These are phyloP conservation scores for Callimorpha dominula DNA, from an alignment of 2,888 invertebrate species.

Conservation along the genomic window DNA sequence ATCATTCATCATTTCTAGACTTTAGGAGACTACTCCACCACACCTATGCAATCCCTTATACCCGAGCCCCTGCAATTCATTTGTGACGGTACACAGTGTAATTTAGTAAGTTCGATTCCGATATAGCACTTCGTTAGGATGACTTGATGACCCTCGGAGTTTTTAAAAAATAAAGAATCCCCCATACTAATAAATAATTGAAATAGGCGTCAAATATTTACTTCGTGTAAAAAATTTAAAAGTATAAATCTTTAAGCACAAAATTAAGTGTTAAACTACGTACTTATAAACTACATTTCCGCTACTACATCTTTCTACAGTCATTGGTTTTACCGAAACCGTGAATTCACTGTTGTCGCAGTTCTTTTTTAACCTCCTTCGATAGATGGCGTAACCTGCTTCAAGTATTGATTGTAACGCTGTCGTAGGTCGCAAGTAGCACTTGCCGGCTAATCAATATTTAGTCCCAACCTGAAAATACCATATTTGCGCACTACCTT, in stretches of 20 bases:
- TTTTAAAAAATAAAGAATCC: background rate
- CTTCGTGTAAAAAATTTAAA: background rate
- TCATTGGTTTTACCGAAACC: slow-evolving; percentile 8
- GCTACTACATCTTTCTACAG: slow-evolving; percentile 20
- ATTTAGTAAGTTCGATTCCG: background rate
- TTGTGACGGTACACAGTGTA: background rate
- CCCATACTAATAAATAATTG: too few species aligned
- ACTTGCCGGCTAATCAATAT: slow-evolving; percentile 78
- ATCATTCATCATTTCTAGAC: too few species aligned
- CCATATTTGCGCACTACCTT: slow-evolving; percentile 62
- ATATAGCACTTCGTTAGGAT: background rate
- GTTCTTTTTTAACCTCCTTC: slow-evolving; percentile 23
- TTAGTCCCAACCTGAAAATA: slow-evolving; percentile 69
- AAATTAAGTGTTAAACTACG: background rate
- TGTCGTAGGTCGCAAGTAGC: slow-evolving; percentile 47
- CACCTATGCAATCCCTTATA: too few species aligned
- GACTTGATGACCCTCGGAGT: background rate
- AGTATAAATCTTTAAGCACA: background rate
- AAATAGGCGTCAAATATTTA: background rate
- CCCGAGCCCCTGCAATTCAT: background rate
- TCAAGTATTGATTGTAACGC: slow-evolving; percentile 77
- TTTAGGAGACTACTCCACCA: too few species aligned
- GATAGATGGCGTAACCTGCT: slow-evolving; percentile 72
- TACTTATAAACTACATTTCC: background rate
- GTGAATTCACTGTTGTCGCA: background rate